Base-by-base conservation (phyloP, 1,140 invertebrate species). In the Tetragonula clypearis region DNA sequence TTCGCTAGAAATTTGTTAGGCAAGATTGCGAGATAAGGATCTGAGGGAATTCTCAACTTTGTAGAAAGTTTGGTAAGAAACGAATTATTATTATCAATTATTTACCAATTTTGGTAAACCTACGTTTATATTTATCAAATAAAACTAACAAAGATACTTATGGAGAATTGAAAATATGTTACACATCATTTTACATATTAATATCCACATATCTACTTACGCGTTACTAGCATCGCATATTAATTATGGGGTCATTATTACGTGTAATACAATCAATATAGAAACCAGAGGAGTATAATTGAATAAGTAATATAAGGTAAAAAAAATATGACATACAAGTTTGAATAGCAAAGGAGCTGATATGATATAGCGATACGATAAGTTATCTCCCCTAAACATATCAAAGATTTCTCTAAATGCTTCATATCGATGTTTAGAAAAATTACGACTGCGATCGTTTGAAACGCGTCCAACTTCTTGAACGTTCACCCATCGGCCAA, bases 401-500 rank as follows among this genome's bases (percentile, higher is more conserved):
- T 15, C 21, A 72, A 73, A 73, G 21, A 15, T 69, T 69, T 69
- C 30, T 21, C 30, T 69, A 73, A 55, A 55, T 55, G 8, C 2
- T 55, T 30, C 12, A 35, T 11, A 30, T 21, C 21, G n/a, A 21
- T 4, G 3, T 2, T 79, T 55, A 9, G 5, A 21, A 56, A 71
- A 73, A 62, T 56, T 14, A 35, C 55, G 19, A 19, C 12, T 76
- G n/a, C 1, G 11, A 30, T 41, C 65, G 12, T 56, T 69, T 62
- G 53, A 55, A 68, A 53, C 21, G 9, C 41, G 21, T 81, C 26
- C 23, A 56, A 60, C 21, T 55, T 49, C 41, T 75, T 30, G 21
- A 82, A 82, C 72, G 41, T 66, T 75, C 53, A 82, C 72, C 80
- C 73, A 75, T 58, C 65, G n/a, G 0, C 19, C 26, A 56, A 60